Evolutionary conservation across 2,888 invertebrate genomes (phyloP).

Genomic region (Achlya flavicornis): DNA sequence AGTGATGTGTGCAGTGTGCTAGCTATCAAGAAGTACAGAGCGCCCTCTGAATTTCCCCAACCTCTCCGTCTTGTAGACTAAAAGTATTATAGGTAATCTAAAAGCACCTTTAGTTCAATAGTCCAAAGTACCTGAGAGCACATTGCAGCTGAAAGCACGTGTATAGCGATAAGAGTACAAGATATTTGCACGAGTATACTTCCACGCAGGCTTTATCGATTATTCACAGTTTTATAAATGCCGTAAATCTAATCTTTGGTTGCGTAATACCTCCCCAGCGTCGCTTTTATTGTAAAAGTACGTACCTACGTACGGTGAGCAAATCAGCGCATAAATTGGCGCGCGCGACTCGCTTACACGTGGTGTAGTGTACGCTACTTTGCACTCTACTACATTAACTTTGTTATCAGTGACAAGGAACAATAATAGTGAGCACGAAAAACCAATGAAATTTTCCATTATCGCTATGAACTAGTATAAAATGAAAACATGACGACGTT

Average conservation of each 20-base stretch:
- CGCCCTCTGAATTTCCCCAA: too few relatives aligned
- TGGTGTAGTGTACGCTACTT: conserved; percentile 46
- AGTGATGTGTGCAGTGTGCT: too few relatives aligned
- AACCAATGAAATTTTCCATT: conserved; percentile 70
- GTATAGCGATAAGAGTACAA: conserved; percentile 62
- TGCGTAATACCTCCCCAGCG: conserved; percentile 47
- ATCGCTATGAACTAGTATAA: conserved; percentile 51
- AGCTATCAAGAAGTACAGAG: too few relatives aligned
- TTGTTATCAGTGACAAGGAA: conserved; percentile 66
- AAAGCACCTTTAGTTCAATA: conserved; percentile 10
- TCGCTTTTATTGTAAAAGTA: conserved; percentile 29
- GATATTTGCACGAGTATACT: conserved; percentile 45
- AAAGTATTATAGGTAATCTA: too few relatives aligned
- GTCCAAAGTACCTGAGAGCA: conserved; percentile 15
- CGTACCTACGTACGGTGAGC: conserved; percentile 29
- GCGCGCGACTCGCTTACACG: conserved; percentile 56
- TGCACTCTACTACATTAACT: conserved; percentile 48
- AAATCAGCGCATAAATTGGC: conserved; percentile 39
- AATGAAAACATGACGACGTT: conserved; percentile 47
- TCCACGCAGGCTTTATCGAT: conserved; percentile 51
- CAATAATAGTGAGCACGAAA: conserved; percentile 66
- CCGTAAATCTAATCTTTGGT: conserved; percentile 55
- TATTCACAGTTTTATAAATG: conserved; percentile 58
- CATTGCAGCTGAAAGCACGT: conserved; percentile 65
- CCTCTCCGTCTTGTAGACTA: too few relatives aligned